phyloP scores from a whole-genome alignment of 2,888 invertebrate genomes.

The Xylota sylvarum region DNA sequence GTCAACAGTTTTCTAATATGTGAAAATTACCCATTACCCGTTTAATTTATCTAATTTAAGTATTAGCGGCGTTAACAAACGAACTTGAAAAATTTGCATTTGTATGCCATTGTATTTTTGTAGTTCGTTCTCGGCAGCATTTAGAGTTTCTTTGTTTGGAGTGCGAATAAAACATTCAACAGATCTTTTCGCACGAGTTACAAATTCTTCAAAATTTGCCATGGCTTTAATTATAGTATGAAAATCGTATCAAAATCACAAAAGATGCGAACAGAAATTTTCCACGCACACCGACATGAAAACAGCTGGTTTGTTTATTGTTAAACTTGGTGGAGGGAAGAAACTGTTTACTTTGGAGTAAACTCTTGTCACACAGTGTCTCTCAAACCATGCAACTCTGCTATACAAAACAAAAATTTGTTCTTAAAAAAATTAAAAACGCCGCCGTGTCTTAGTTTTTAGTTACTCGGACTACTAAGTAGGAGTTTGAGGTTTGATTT shows the following conservation, averaged over 20 bases:
- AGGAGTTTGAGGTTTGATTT: no score
- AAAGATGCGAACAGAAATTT: background rate
- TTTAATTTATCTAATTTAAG: constrained; percentile 82
- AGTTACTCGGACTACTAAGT: no score
- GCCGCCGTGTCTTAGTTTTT: no score
- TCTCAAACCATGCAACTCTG: background rate
- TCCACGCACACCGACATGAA: background rate
- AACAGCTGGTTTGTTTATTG: constrained; percentile 41
- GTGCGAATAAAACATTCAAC: constrained; percentile 81
- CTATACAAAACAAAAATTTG: no score
- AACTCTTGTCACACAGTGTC: background rate
- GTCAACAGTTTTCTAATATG: background rate
- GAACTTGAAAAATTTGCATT: constrained; percentile 82
- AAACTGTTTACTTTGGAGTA: constrained; percentile 2
- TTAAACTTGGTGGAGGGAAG: background rate
- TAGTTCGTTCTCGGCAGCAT: constrained; percentile 80
- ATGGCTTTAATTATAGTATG: constrained; percentile 63
- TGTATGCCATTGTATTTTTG: constrained; percentile 80
- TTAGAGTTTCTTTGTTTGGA: constrained; percentile 80
- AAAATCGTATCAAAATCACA: background rate
- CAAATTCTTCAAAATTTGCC: constrained; percentile 81
- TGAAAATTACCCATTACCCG: constrained; percentile 78
- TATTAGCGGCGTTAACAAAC: constrained; percentile 82
- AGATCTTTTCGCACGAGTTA: constrained; percentile 81
- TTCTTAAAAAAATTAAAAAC: no score